Evolutionary conservation across 1,140 invertebrate species (phyloP).

Genomic region (Reticulitermes speratus): DNA sequence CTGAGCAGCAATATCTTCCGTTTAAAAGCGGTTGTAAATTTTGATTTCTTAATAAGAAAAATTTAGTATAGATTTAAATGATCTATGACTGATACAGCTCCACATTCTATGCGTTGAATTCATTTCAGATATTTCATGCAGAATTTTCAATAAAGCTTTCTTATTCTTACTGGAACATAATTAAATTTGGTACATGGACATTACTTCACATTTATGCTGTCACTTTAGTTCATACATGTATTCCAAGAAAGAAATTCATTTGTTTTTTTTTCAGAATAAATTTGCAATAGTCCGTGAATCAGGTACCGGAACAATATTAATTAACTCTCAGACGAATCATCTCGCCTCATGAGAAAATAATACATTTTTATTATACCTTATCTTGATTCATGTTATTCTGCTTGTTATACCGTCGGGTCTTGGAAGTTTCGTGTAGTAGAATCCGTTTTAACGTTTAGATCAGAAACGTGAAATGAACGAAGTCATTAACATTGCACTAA

Average conservation of each 20-base stretch:
- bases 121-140: not conserved
- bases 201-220: not conserved
- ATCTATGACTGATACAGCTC: not conserved
- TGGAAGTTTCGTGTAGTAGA: not conserved
- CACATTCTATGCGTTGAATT: not conserved
- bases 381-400: not conserved
- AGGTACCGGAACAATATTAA: not conserved
- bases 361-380: not conserved
- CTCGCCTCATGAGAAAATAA: not conserved
- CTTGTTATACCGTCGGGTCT: not conserved
- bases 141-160: not conserved
- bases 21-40: too few species aligned
- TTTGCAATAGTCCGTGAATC: not conserved
- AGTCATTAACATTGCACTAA: not conserved
- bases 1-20: too few species aligned
- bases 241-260: not conserved
- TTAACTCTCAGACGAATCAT: not conserved
- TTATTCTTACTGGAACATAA: not conserved
- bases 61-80: not conserved
- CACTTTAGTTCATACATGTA: not conserved
- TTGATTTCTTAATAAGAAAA: too few species aligned
- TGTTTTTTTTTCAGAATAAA: not conserved
- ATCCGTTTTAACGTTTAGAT: not conserved
- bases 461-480: not conserved
- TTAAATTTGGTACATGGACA: not conserved